phyloP scores from a whole-genome alignment of 2,113 vertebrate species.

The Galeopterus variegatus region DNA sequence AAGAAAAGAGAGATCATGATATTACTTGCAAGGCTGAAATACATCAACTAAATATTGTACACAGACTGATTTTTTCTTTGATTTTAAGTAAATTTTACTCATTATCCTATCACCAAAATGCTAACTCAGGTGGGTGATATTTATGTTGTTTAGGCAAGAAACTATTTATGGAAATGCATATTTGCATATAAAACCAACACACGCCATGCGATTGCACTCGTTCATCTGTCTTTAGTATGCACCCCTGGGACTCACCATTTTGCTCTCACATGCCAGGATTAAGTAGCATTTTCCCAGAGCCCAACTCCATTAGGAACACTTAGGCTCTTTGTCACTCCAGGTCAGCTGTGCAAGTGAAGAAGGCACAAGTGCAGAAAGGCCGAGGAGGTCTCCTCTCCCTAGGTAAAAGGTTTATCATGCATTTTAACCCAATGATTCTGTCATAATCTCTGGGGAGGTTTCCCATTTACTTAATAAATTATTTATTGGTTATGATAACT shows the following conservation, averaged over 20 bases:
- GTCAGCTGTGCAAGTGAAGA: conserved; percentile 23
- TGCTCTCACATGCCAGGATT: neutral
- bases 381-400: neutral
- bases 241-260: conserved; percentile 10
- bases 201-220: neutral
- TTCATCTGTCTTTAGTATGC: accelerated
- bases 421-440: conserved; percentile 71
- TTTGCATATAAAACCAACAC: conserved; percentile 43
- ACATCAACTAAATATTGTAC: neutral
- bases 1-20: neutral
- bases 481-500: conserved; percentile 47
- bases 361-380: conserved; percentile 6
- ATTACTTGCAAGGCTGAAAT: neutral
- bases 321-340: neutral
- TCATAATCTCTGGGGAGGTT: conserved; percentile 62
- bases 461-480: conserved; percentile 74
- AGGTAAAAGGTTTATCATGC: conserved; percentile 61
- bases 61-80: neutral
- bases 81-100: conserved; percentile 29
- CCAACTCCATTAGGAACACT: neutral
- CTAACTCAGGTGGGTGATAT: neutral
- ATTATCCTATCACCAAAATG: accelerated
- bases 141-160: neutral
- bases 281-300: neutral
- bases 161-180: accelerated